Evolutionary conservation across 2,888 invertebrate species (phyloP), one percentile per base, ranked within the genome.

Genomic region (Orchesellides sinensis): DNA sequence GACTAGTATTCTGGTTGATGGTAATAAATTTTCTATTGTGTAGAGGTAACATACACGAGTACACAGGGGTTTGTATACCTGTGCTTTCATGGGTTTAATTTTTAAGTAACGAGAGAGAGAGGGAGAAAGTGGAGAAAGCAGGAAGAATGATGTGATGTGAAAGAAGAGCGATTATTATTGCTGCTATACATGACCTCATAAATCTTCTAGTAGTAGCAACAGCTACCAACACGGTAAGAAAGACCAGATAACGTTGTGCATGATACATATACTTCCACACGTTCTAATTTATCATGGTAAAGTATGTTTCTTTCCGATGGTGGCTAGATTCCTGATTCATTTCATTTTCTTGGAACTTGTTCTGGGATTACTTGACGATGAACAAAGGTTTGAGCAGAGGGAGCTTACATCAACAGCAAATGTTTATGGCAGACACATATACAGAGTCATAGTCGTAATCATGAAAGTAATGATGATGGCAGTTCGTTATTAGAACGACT

Each of bases 101-200:
- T 32, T 32, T 32, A 32, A 5, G 10, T 32, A 32, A 32, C 32
- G 32, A 32, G 10, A 32, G 32, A 32, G 10, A 32, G 32, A 10
- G 32, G 45, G 35, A 65, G 17, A 14, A 14, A 23, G 17, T n/a
- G 17, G 29, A 45, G 49, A 69, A 66, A 49, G 21, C 21, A 35
- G n/a, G n/a, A n/a, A 21, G 56, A 70, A 72, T 72, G 72, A 72
- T 72, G 72, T 72, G 72, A 72, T 72, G 72, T 72, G 72, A 72
- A 45, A 23, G 59, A 59, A 72, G 72, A 59, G 25, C 70, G 70
- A 72, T 72, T 72, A 72, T 72, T 72, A 72, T 72, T 72, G 47
- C 59, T 72, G 29, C 19, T 27, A 21, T 59, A 59, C 72, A 72
- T 47, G 59, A 45, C 59, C 72, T 40, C 72, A 61, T 72, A 72